Percentiles rank a stretch among this genome's conserved stretches.
phyloP scores from a whole-genome alignment of 2,797 vertebrate genomes.

The Telmatherina bonti region DNA sequence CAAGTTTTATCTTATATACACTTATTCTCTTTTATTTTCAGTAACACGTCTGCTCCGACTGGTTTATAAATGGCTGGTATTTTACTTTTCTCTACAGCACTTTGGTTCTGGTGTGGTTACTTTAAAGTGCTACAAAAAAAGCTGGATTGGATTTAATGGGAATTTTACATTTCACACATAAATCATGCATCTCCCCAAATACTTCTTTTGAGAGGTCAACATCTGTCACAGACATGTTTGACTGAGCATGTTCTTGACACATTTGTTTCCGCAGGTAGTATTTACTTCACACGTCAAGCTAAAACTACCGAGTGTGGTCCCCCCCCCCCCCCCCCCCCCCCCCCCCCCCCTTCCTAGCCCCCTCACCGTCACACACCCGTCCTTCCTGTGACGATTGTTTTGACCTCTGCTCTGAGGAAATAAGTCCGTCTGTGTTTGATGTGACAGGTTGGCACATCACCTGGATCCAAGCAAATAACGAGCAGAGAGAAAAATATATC shows the following conservation, averaged over 20 bases:
- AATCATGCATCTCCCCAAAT: background rate
- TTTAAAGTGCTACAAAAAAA: too few species aligned
- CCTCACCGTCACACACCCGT: conserved; percentile 12
- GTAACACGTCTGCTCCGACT: too few species aligned
- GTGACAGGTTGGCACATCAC: conserved; percentile 82
- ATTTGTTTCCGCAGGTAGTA: conserved; percentile 46
- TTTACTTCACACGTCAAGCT: conserved; percentile 46
- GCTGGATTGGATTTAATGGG: too few species aligned
- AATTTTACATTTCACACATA: background rate
- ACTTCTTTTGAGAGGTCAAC: background rate
- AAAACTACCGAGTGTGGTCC: conserved; percentile 44
- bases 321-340: background rate
- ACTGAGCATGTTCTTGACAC: conserved; percentile 24
- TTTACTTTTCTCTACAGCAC: too few species aligned
- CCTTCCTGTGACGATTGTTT: conserved; percentile 67
- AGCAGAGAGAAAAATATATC: conserved; percentile 70
- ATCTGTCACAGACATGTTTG: conserved; percentile 14
- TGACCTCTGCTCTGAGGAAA: conserved; percentile 79
- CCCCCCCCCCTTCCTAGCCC: fast-evolving
- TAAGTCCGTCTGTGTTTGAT: conserved; percentile 70
- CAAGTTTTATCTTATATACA: too few species aligned
- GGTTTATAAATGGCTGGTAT: too few species aligned
- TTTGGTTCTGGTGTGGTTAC: too few species aligned
- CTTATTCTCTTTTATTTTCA: too few species aligned
- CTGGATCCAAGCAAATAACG: conserved; percentile 81